A percentile compares a stretch with the other conserved stretches of the same genome.
Conservation (phyloP, 2,113 vertebrate genomes). For the Pandion haliaetus region DNA sequence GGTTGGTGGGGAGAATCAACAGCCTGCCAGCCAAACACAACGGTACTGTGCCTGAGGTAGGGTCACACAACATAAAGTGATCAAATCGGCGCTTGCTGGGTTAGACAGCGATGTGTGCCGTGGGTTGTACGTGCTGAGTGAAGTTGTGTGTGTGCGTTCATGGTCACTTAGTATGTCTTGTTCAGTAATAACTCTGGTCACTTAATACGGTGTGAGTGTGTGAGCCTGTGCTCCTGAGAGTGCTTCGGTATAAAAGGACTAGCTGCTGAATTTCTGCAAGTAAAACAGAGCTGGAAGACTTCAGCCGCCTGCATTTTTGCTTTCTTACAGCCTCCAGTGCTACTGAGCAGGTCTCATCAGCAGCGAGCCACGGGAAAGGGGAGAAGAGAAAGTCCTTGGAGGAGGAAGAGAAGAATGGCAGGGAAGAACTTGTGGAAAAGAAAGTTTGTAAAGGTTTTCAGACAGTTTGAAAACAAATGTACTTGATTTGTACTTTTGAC, state of each 20-base stretch:
- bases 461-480: constrained; percentile 84
- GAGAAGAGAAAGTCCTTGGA: constrained; percentile 80
- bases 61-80: fast-evolving
- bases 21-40: not conserved
- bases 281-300: not conserved
- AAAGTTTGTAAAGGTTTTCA: constrained; percentile 99
- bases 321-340: constrained; percentile 63
- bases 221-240: not conserved
- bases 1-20: not conserved
- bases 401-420: constrained; percentile 71
- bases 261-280: not conserved
- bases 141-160: fast-evolving
- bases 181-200: not conserved
- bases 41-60: not conserved
- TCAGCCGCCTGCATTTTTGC: not conserved
- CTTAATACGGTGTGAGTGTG: not conserved
- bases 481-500: constrained; percentile 46
- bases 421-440: constrained; percentile 87
- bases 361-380: constrained; percentile 60
- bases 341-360: constrained; percentile 41
- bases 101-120: fast-evolving
- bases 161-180: not conserved
- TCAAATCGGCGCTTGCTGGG: fast-evolving
- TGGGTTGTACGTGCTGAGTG: fast-evolving
- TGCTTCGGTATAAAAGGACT: not conserved